A percentile compares a stretch with the other conserved stretches of the same genome.
Conservation (phyloP, 2,888 invertebrate genomes). For the Acanthoscelides obtectus region DNA sequence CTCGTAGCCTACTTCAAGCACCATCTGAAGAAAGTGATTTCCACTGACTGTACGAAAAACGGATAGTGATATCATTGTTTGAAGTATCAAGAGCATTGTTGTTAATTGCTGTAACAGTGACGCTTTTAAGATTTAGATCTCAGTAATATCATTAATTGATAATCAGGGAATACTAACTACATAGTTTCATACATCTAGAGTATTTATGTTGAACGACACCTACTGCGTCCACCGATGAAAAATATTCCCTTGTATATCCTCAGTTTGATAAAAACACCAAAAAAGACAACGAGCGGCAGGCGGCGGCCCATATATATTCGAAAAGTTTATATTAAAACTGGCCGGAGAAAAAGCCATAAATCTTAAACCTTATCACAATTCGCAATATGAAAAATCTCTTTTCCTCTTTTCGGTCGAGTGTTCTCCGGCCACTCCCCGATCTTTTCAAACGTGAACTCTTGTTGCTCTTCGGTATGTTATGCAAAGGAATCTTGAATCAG, state of each 20-base stretch:
- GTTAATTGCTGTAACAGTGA: too few species aligned
- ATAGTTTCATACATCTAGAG: too few species aligned
- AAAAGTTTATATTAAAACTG: constrained; percentile 24
- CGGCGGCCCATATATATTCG: background rate
- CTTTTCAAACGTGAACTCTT: constrained; percentile 24
- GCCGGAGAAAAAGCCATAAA: constrained; percentile 20
- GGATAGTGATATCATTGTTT: too few species aligned
- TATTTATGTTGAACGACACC: too few species aligned
- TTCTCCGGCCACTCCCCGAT: constrained; percentile 19
- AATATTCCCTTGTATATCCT: background rate
- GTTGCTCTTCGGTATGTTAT: constrained; percentile 19
- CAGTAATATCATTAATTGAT: too few species aligned
- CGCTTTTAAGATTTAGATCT: too few species aligned
- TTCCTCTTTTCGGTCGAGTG: constrained; percentile 5
- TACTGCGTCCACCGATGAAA: background rate
- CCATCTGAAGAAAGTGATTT: too few species aligned
- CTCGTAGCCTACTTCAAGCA: too few species aligned
- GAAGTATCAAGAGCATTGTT: too few species aligned
- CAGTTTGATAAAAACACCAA: background rate
- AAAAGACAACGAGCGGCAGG: constrained; percentile 4
- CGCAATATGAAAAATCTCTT: constrained; percentile 25
- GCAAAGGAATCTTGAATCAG: constrained; percentile 15
- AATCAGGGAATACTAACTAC: too few species aligned
- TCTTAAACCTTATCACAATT: constrained; percentile 25
- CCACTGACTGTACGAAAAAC: too few species aligned